Conservation (phyloP, 2,797 vertebrate genomes). For the Parauchenoglanis ngamensis region DNA sequence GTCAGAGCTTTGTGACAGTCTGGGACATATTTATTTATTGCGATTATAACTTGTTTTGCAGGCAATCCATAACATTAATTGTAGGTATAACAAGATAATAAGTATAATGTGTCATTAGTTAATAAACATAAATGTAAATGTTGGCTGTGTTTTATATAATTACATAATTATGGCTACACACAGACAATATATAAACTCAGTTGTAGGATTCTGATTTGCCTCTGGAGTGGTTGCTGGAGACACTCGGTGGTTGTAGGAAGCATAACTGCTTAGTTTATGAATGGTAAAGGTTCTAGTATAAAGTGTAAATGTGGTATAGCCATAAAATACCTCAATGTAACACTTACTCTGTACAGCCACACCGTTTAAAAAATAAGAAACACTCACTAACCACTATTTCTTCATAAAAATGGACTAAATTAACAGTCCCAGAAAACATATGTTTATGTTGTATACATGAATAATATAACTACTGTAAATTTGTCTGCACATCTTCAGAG, state of each 20-base stretch:
- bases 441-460: background rate
- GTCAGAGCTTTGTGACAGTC: too few relatives aligned
- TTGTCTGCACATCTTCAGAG: background rate
- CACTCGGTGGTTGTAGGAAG: background rate
- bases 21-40: too few relatives aligned
- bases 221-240: background rate
- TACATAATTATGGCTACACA: background rate
- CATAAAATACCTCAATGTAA: background rate
- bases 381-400: background rate
- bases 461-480: background rate
- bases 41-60: too few relatives aligned
- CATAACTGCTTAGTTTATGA: background rate
- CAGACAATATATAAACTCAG: too few relatives aligned
- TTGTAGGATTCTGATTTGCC: background rate
- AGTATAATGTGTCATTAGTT: too few relatives aligned
- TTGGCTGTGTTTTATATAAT: background rate
- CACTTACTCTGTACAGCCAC: background rate
- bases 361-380: background rate
- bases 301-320: background rate
- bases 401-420: background rate
- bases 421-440: background rate
- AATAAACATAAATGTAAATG: background rate
- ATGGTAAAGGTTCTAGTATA: background rate
- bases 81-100: background rate
- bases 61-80: too few relatives aligned